Base-by-base conservation (phyloP, 2,888 invertebrate species). In the Mamestra brassicae region DNA sequence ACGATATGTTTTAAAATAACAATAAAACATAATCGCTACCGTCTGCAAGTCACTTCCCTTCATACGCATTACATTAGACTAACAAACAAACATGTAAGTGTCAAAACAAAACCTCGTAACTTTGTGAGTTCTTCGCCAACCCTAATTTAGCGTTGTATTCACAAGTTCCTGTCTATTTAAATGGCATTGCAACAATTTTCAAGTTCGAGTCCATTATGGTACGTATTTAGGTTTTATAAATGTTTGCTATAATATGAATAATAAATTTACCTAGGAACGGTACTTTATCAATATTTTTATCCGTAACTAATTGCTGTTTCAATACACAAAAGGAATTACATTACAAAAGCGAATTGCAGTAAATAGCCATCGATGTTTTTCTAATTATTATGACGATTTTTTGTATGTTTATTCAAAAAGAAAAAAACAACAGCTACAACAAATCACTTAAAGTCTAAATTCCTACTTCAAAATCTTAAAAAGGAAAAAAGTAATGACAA, bases 141-240 rank as follows among this genome's bases (percentile, higher is more conserved):
- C 83, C 77, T 83, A 74, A 50, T 68, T 52, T 45, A 10, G 11
- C n/a, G 26, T 26, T 58, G 52, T 75, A 78, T 62, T 65, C 34
- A 71, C 36, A 79, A 72, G 71, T 69, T 68, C 55, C 63, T 42
- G 63, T 71, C 11, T 74, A 85, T 77, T 72, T 70, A 80, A 81
- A 84, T 85, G 85, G 71, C 84, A 79, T 77, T 84, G 76, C 67
- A 65, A n/a, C 11, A 34, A 81, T 76, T 76, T 75, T 75, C 38
- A 65, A 76, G 50, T 73, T 54, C 66, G 34, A 70, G 34, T 50
- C 26, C 54, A 63, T 54, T 54, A 54, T 50, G 58, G 11, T 13
- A 8, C 47, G 13, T 13, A 13, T 13, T 3, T 45, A 61, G n/a
- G 1, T 4, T 34, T 45, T 42, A 15, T 1, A 26, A 15, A 36